These are phyloP conservation scores for Rhinolophus sinicus DNA, from an alignment of 2,113 vertebrate genomes.

Conservation along the genomic window DNA sequence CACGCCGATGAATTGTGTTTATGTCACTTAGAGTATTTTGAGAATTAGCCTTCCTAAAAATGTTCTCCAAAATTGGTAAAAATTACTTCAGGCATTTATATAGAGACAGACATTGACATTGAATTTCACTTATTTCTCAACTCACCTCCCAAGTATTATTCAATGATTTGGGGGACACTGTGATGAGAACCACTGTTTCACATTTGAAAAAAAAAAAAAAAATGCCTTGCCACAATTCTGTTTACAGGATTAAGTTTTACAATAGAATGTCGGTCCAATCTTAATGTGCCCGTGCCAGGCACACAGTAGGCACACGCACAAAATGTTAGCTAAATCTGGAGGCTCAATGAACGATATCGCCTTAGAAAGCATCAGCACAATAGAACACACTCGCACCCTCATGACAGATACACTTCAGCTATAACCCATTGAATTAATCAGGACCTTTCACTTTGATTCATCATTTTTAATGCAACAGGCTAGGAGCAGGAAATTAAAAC, in stretches of 20 bases:
- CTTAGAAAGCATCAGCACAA: constrained; percentile 74
- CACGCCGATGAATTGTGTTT: background rate
- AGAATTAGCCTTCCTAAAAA: background rate
- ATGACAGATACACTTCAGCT: constrained; percentile 60
- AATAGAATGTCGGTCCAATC: background rate
- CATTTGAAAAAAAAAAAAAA: background rate
- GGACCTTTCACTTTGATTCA: constrained; percentile 62
- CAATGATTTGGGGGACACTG: background rate
- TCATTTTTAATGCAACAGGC: constrained; percentile 64
- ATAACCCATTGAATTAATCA: constrained; percentile 78
- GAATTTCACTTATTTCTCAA: background rate
- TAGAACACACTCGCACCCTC: constrained; percentile 51
- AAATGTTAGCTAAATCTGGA: background rate
- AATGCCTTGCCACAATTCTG: no score
- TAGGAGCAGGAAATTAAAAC: constrained; percentile 75
- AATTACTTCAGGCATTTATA: background rate
- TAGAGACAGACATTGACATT: background rate
- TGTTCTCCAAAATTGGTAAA: background rate
- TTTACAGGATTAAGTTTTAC: background rate
- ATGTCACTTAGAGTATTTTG: background rate
- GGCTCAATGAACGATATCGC: constrained; percentile 52
- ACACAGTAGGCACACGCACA: background rate
- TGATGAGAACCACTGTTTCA: background rate
- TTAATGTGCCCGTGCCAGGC: rapidly evolving
- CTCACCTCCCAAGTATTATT: background rate